Conservation (phyloP, 2,888 invertebrate species). For the Pollenia griseotomentosa region DNA sequence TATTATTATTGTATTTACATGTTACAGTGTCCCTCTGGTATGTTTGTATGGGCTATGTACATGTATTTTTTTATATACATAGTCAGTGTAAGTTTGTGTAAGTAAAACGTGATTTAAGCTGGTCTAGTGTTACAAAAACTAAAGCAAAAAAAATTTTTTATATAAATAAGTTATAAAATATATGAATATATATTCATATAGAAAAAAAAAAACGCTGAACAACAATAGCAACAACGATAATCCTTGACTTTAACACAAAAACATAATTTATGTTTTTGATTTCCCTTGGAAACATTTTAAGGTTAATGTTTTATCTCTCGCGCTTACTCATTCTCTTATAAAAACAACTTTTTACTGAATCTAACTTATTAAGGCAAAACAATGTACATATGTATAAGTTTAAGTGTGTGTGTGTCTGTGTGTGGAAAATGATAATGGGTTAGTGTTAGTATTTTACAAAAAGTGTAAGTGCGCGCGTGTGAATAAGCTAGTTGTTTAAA, state of each 20-base stretch:
- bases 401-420: conserved; percentile 8
- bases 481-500: neutral
- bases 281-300: conserved; percentile 68
- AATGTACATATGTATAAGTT: conserved; percentile 14
- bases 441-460: conserved; percentile 5
- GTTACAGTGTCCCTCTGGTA: conserved; percentile 2
- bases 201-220: conserved; percentile 12
- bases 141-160: conserved; percentile 29
- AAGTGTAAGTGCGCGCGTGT: neutral
- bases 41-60: neutral
- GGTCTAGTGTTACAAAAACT: conserved; percentile 16
- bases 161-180: conserved; percentile 39
- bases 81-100: conserved; percentile 6
- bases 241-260: conserved; percentile 72
- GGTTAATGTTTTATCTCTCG: conserved; percentile 63
- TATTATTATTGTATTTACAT: conserved; percentile 14
- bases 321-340: neutral
- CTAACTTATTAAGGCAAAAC: neutral
- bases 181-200: neutral
- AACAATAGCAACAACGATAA: conserved; percentile 64
- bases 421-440: neutral
- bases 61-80: conserved; percentile 7
- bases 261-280: conserved; percentile 72
- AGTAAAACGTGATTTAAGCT: conserved; percentile 52
- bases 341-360: neutral